Evolutionary conservation across 2,888 invertebrate genomes (phyloP), one percentile per base, ranked within the genome.

Genomic region (Synergus laeviventris): DNA sequence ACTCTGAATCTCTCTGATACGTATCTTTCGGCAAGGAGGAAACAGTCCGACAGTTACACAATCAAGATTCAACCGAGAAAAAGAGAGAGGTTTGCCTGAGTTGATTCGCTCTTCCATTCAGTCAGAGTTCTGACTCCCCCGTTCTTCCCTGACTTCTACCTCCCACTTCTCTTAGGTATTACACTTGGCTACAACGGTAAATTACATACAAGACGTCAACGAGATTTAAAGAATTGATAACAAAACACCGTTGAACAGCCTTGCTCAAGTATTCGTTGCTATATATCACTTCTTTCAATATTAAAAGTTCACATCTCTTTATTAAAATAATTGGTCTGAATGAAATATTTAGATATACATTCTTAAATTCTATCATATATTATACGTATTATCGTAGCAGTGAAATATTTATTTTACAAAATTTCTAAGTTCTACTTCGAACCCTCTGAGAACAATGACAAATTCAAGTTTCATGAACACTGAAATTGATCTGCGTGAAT

Each of bases 81-180:
- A 76, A 76, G 64, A 42, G 75, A 66, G 76, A 75, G 77, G 78
- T 81, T 80, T 83, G 81, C 84, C 75, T 78, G 75, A 85, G 78
- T 84, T 82, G 76, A 84, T 84, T 84, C 82, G 82, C 81, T 82
- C 80, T 85, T 85, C 84, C 84, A 83, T 84, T 84, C 85, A 85
- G 78, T 84, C 85, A 85, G 78, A 75, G 74, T 18, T 70, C 42
- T 70, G 16, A 64, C 73, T 39, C 54, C n/a, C 21, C 21, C 60
- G 31, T 45, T 76, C 73, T 73, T 21, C 7, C 62, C 14, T n/a
- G 21, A 45, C 70, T 24, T 74, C 75, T 66, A 42, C 64, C 60
- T 45, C 56, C 18, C 77, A 36, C 78, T 60, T 56, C 56, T 79
- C 70, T 36, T 21, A 12, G 18, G 60, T 49, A 42, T 74, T 45